These are phyloP conservation scores for Phymanthus crucifer DNA, from an alignment of 92 coral and sea anemone species.

Conservation along the genomic window DNA sequence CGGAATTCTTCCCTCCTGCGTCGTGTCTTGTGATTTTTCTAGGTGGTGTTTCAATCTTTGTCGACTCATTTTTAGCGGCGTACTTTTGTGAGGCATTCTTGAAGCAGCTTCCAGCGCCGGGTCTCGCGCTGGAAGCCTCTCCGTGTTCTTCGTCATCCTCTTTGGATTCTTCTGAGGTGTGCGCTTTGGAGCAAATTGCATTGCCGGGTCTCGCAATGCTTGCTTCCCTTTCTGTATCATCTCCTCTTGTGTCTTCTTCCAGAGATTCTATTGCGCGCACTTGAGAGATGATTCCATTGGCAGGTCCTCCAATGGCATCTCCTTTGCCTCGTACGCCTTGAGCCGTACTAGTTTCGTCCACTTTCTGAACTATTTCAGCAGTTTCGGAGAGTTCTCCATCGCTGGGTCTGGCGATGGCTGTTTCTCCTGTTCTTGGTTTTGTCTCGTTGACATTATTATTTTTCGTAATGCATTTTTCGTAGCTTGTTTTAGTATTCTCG, in stretches of 20 bases:
- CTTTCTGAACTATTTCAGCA: not conserved
- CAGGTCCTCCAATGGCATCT: not conserved
- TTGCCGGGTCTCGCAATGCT: not conserved
- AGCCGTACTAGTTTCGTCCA: not conserved
- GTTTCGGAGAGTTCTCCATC: not conserved
- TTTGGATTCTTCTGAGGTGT: not conserved
- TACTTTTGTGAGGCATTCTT: too few species aligned
- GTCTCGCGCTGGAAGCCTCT: too few species aligned
- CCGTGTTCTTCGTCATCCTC: too few species aligned
- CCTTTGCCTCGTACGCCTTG: not conserved
- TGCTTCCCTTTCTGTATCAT: not conserved
- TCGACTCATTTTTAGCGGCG: too few species aligned
- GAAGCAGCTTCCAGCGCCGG: too few species aligned
- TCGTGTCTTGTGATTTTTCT: too few species aligned
- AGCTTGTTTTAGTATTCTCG: not conserved
- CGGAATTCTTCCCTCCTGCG: too few species aligned
- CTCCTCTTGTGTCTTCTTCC: not conserved
- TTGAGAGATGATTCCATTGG: not conserved
- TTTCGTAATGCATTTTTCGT: not conserved
- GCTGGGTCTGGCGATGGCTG: not conserved
- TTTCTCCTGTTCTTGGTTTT: not conserved
- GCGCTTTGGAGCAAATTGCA: too few species aligned
- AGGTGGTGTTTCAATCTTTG: too few species aligned
- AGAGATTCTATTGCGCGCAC: not conserved
- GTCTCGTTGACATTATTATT: not conserved